Evolutionary conservation across 2,113 vertebrate species (phyloP), one percentile per base, ranked within the genome.

Genomic region (Halichoerus grypus): DNA sequence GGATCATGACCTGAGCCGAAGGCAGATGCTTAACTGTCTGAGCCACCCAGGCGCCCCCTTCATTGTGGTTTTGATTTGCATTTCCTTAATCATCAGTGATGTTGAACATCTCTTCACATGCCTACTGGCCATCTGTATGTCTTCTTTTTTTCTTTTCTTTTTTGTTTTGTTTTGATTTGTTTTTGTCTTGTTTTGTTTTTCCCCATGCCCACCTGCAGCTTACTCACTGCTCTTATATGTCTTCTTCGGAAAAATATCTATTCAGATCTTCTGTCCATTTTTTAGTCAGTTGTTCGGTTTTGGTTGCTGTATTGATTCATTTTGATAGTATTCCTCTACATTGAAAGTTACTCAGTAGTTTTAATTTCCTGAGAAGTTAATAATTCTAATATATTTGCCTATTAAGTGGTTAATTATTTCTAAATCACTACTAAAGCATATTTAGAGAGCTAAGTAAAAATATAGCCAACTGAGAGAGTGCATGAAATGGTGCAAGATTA

Each of bases 371-470:
- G 28, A 94, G 39, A 76, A 88, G 55, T 39, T 96, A 96, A 63
- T 77, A 49, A 61, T 83, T 90, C 22, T 93, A 79, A 69, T 11
- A 65, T 63, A 95, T 96, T 96, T 59, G 83, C 53, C 57, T 77
- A 69, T 74, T 57, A 88, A 72, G 12, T 82, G 26, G 39, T 55
- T 95, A 85, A 94, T 97, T 87, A 31, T 91, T 90, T 94, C 85
- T 63, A 77, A 95, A 93, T 59, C 14, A 81, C 96, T 49, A 57
- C 94, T 96, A 88, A 96, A 92, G 55, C 31, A 65, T 51, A 72
- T 21, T 57, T 91, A 93, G 53, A 97, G n/a, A 95, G 92, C 39
- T 84, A 82, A 89, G 36, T 57, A 46, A 94, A 94, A 89, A 82
- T n/a, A 19, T 53, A 71, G 57, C 77, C 77, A 91, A 93, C 46